phyloP scores from a whole-genome alignment of 2,113 vertebrate genomes.

The Progne subis region DNA sequence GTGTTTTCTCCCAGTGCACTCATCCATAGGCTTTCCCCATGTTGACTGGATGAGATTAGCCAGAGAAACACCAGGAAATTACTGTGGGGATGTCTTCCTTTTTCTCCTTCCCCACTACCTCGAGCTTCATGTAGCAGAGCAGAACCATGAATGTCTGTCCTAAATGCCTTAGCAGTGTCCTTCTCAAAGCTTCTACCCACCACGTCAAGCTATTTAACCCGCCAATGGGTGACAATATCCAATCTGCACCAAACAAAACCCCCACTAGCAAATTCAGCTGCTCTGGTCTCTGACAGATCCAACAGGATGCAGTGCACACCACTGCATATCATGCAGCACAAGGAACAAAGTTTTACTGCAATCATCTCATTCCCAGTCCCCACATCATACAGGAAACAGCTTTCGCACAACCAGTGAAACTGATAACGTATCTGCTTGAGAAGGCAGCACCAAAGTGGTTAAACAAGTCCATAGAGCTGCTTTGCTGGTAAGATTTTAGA shows the following conservation, averaged over 20 bases:
- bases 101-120: not conserved
- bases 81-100: not conserved
- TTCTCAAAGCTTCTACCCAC: not conserved
- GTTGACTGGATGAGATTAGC: not conserved
- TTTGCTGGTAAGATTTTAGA: not conserved
- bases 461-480: not conserved
- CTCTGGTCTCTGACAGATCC: not conserved
- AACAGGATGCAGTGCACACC: not conserved
- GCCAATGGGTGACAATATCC: not conserved
- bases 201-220: not conserved
- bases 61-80: not conserved
- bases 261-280: not conserved
- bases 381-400: not conserved
- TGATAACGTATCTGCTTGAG: not conserved
- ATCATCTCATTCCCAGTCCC: not conserved
- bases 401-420: not conserved
- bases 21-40: not conserved
- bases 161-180: not conserved
- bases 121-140: not conserved
- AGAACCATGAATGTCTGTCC: not conserved
- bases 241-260: not conserved
- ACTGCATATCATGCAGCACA: accelerated
- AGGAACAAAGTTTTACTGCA: not conserved
- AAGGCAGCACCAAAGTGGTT: not conserved
- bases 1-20: not conserved